Conservation (phyloP, 2,113 vertebrate genomes). For the Trogon surrucura region DNA sequence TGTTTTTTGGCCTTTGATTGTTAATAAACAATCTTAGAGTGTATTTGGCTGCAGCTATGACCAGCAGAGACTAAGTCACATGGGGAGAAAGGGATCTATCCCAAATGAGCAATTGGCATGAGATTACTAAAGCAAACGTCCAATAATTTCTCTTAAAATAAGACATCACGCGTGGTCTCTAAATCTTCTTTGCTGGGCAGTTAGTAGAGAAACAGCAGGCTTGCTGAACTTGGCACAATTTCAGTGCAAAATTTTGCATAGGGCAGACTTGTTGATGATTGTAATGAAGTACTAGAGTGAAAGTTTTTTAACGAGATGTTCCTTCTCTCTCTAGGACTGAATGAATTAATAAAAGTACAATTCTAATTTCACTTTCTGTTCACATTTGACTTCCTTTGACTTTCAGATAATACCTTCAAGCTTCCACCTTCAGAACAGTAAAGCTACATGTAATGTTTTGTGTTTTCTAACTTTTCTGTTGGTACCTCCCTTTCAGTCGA, state of each 20-base stretch:
- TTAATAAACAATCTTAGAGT: neutral
- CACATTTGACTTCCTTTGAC: neutral
- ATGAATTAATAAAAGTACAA: neutral
- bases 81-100: conserved; percentile 2
- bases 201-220: conserved; percentile 21
- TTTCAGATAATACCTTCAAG: neutral
- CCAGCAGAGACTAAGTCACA: neutral
- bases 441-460: neutral
- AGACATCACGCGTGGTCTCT: neutral
- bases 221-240: conserved; percentile 43
- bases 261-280: conserved; percentile 7
- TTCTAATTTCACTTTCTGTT: neutral
- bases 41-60: conserved; percentile 10
- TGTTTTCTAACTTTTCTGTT: neutral
- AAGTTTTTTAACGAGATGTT: neutral
- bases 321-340: neutral
- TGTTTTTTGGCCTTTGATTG: conserved; percentile 27
- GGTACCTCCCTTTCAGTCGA: neutral
- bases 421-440: neutral
- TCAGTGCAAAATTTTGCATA: neutral
- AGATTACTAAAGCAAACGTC: conserved; percentile 20
- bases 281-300: neutral
- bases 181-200: conserved; percentile 4
- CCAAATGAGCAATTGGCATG: conserved; percentile 28
- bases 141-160: conserved; percentile 42